These are phyloP conservation scores for Cottoperca gobio DNA, from an alignment of 2,797 vertebrate species.

Conservation along the genomic window DNA sequence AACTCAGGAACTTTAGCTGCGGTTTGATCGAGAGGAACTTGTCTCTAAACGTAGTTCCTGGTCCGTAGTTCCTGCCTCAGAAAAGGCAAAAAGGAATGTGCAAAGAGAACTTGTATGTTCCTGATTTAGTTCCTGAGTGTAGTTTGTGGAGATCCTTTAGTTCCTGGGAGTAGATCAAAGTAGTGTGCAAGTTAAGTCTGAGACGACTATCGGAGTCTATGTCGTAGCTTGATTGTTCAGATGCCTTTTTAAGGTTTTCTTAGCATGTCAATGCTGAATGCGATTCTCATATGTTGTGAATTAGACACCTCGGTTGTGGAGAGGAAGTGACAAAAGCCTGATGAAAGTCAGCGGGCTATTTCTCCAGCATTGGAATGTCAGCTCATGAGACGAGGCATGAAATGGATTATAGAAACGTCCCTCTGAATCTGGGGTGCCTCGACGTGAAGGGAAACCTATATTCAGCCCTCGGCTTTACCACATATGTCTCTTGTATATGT, in stretches of 20 bases:
- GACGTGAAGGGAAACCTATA: conserved; percentile 46
- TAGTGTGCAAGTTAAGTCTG: background rate
- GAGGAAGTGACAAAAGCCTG: conserved; percentile 55
- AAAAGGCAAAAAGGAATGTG: background rate
- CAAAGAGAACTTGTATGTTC: background rate
- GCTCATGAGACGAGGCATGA: conserved; percentile 58
- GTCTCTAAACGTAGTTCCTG: background rate
- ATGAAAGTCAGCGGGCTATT: conserved; percentile 53
- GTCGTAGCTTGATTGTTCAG: background rate
- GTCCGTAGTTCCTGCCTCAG: background rate
- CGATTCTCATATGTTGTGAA: conserved; percentile 40
- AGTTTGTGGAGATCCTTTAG: background rate
- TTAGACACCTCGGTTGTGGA: conserved; percentile 16
- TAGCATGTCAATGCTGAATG: background rate
- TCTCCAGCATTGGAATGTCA: conserved; percentile 52
- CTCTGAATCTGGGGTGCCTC: conserved; percentile 43
- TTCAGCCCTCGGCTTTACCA: conserved; percentile 57
- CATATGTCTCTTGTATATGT: conserved; percentile 48
- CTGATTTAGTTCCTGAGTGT: background rate
- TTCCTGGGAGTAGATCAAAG: background rate
- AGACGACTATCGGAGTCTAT: background rate
- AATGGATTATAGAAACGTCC: conserved; percentile 64
- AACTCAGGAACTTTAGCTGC: background rate
- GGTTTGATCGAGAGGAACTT: background rate
- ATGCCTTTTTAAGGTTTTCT: background rate